These are phyloP conservation scores for Blastobasis adustella DNA, from an alignment of 2,888 invertebrate genomes.

Conservation along the genomic window DNA sequence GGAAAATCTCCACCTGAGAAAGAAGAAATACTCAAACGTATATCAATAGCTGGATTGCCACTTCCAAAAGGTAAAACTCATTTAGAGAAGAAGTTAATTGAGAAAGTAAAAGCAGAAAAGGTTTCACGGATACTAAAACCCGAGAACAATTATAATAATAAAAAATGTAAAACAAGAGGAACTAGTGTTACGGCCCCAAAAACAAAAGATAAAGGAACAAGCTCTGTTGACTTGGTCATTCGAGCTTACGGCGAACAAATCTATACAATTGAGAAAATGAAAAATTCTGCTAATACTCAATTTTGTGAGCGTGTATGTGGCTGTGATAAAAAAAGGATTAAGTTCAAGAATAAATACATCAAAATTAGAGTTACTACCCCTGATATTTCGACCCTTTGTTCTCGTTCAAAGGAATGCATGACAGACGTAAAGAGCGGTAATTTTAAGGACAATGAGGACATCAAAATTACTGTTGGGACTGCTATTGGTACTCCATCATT, in stretches of 20 bases:
- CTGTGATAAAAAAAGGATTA: conserved; percentile 52
- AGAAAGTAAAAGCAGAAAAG: no score
- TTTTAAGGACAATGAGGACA: neutral
- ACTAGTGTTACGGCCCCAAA: conserved; percentile 1
- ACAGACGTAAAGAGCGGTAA: neutral
- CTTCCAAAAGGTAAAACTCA: no score
- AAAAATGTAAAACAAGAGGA: conserved; percentile 24
- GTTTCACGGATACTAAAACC: conserved; percentile 14
- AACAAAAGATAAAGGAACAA: conserved; percentile 20
- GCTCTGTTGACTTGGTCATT: conserved; percentile 22
- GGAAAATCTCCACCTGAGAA: no score
- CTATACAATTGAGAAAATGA: conserved; percentile 16
- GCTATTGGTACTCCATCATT: no score
- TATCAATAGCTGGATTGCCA: no score
- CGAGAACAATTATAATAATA: conserved; percentile 20
- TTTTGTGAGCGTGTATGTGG: conserved; percentile 46
- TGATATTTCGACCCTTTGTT: conserved; percentile 20
- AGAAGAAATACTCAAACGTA: no score
- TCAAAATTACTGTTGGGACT: neutral
- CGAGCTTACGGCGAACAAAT: conserved; percentile 34
- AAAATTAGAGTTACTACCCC: conserved; percentile 41
- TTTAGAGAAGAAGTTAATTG: no score
- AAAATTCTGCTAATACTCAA: conserved; percentile 33
- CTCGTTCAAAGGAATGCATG: neutral
- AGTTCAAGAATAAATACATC: conserved; percentile 53